A percentile compares a stretch with the other conserved stretches of the same genome.
Conservation (phyloP, 2,888 invertebrate species). For the Chloroclysta siterata region DNA sequence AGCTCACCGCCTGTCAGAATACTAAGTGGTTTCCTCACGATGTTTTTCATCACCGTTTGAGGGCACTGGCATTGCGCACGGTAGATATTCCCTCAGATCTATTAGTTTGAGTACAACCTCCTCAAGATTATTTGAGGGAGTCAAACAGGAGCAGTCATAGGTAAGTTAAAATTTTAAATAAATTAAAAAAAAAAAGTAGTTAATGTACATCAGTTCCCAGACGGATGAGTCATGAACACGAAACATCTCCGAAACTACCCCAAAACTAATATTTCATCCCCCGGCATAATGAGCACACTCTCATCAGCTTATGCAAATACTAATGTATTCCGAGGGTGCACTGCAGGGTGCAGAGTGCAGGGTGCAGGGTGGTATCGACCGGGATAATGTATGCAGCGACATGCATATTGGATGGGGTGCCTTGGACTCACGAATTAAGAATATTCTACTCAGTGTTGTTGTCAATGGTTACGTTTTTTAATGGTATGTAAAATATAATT, state of each 20-base stretch:
- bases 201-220: neutral
- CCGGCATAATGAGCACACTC: conserved; percentile 53
- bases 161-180: neutral
- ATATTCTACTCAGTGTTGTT: conserved; percentile 11
- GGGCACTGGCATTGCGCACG: too few relatives aligned
- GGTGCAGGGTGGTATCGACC: conserved; percentile 23
- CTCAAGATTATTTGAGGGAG: too few relatives aligned
- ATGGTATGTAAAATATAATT: conserved; percentile 7
- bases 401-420: conserved; percentile 48
- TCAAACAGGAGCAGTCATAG: too few relatives aligned
- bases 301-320: conserved; percentile 71
- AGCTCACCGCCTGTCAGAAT: too few relatives aligned
- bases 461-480: conserved; percentile 6
- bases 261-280: conserved; percentile 35
- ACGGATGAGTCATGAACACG: conserved; percentile 16
- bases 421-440: conserved; percentile 15
- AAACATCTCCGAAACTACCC: conserved; percentile 21
- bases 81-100: too few relatives aligned
- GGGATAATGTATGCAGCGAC: conserved; percentile 43
- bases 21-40: too few relatives aligned
- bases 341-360: conserved; percentile 17
- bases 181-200: neutral
- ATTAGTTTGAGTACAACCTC: too few relatives aligned
- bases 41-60: too few relatives aligned
- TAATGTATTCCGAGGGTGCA: conserved; percentile 43